A percentile compares a stretch with the other conserved stretches of the same genome.
These are phyloP conservation scores for Babylonia areolata DNA, from an alignment of 1,140 invertebrate species.

Conservation along the genomic window DNA sequence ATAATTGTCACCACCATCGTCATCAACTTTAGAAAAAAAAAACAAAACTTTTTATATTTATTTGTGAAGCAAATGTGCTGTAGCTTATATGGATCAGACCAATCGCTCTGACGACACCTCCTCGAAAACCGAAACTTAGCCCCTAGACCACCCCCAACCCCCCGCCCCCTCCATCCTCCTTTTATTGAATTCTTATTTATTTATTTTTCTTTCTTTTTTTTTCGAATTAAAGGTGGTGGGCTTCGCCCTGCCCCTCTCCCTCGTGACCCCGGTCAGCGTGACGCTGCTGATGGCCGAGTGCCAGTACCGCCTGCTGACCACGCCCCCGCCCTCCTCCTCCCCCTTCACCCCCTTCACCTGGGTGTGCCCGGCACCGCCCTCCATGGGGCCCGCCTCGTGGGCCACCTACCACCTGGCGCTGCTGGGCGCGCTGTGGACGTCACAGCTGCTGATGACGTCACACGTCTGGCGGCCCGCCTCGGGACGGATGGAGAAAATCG, in stretches of 20 bases:
- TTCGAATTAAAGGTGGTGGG: no score
- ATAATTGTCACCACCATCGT: no score
- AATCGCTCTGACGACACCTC: no score
- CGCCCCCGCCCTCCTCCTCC: no score
- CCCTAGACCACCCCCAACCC: no score
- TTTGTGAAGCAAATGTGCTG: no score
- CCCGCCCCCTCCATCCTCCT: no score
- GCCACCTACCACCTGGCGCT: slow-evolving; percentile 73
- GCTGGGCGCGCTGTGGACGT: slow-evolving; percentile 86
- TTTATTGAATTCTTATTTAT: background rate
- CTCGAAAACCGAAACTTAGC: no score
- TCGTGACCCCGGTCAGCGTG: slow-evolving; percentile 65
- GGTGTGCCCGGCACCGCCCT: slow-evolving; percentile 54
- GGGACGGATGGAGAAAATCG: slow-evolving; percentile 96
- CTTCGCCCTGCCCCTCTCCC: slow-evolving; percentile 67
- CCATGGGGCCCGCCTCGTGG: background rate
- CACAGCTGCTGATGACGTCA: slow-evolving; percentile 96
- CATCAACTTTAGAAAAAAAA: no score
- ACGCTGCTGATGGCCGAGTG: slow-evolving; percentile 57
- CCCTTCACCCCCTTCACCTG: slow-evolving; percentile 52
- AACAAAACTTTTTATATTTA: no score
- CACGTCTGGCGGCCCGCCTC: slow-evolving; percentile 99
- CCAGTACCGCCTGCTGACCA: slow-evolving; percentile 47
- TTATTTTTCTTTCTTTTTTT: background rate
- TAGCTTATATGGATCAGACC: no score